Evolutionary conservation across 1,140 invertebrate species (phyloP), one percentile per base, ranked within the genome.

Genomic region (Drosophila rhopaloa): DNA sequence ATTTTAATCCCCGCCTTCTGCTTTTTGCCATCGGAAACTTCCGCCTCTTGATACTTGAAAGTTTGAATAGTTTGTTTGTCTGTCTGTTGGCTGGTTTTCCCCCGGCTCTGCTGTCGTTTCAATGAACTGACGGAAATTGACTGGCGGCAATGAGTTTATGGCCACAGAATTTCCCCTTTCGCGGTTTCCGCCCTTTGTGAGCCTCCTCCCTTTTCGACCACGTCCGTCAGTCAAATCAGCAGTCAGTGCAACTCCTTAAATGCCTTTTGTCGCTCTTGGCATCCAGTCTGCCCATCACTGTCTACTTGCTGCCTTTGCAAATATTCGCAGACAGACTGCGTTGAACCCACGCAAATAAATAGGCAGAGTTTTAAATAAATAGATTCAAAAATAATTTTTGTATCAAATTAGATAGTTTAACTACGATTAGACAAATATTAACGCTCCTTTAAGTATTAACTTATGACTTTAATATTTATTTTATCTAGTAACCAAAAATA

Each of bases 51-150:
- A 63, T 81, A 89, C 84, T 72, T 67, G 61, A 78, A 88, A 80
- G 76, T 89, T 84, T 68, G 44, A 66, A 78, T 61, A 66, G 58
- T 63, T 79, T 58, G 41, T 46, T 66, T 67, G 44, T 67, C 37
- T 59, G 65, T 32, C 50, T 68, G 79, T 37, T 35, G 19, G 56
- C 38, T 41, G 62, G 50, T 43, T 71, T 78, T 55, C 75, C 82
- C 41, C 58, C 58, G 27, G 43, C 63, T 1, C 4, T 7, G 13
- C 27, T 41, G 60, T 71, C 65, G 13, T 47, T 46, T 60, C 37
- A 67, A 46, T 70, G 54, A 50, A 67, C 47, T 50, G 44, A 24
- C 82, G 82, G 82, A 86, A 88, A 86, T 86, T 88, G 83, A 73
- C 79, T 78, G 83, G 71, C 83, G 76, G 83, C 71, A 66, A 55